Evolutionary conservation across 2,113 vertebrate species (phyloP), one percentile per base, ranked within the genome.

Genomic region (Campylorhamphus procurvoides): DNA sequence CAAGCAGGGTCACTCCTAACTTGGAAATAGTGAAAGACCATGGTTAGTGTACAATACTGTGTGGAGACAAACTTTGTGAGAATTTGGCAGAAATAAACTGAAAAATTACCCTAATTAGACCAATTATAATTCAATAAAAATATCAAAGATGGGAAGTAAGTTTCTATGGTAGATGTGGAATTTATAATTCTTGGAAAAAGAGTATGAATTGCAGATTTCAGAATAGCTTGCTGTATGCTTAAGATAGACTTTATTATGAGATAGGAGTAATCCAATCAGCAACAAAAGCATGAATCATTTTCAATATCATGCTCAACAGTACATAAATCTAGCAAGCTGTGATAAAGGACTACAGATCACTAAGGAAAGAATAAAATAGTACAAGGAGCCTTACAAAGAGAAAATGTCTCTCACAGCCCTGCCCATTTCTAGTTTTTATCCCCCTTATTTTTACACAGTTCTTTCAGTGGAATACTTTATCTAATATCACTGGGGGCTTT

Each of bases 31-130:
- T 67, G 46, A 67, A 75, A 19, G 50, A 2, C 17, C 4, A 13
- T 15, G 6, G 27, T 49, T 66, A 73, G 12, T 52, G 31, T 24
- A 33, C 8, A 58, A 18, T 35, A 40, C 19, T 46, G 23, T 22
- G 14, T 47, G 22, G 22, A 68, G 35, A 47, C 1, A 40, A 56
- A 35, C 16, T 62, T 71, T 52, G 3, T 73, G 44, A 85, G 25
- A 83, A 60, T 75, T 31, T 67, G 12, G 15, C 25, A 77, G 28
- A 72, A 86, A 60, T 39, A 56, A 73, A 88, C 18, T 3, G 10
- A 52, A 29, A 59, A 58, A 8, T 31, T 59, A 2, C 0, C 8
- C 17, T 16, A 16, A n/a, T 5, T 8, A 88, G 25, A 33, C 35
- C 14, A 83, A 46, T 55, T 83, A 56, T 39, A 64, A 52, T 74